phyloP scores from a whole-genome alignment of 2,888 invertebrate genomes.

The Caenorhabditis auriculariae region DNA sequence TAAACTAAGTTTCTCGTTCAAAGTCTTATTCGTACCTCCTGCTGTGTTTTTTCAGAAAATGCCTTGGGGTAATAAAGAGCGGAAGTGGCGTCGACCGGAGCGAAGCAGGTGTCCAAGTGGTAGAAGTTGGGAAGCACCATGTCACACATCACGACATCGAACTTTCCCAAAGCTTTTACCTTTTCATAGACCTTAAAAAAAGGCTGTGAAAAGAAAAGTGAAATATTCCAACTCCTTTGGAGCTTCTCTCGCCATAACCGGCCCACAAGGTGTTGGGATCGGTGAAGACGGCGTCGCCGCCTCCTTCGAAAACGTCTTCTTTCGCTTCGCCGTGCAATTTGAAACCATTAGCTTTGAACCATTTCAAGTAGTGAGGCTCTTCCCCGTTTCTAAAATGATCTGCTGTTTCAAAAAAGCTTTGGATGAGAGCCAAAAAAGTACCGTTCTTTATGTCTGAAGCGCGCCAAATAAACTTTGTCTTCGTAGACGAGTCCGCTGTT shows the following conservation, averaged over 20 bases:
- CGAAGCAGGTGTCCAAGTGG: constrained; percentile 63
- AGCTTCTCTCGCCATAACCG: constrained; percentile 57
- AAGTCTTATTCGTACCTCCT: constrained; percentile 50
- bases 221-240: constrained; percentile 38
- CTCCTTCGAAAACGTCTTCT: constrained; percentile 57
- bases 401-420: neutral
- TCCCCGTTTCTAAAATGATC: constrained; percentile 50
- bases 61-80: constrained; percentile 60
- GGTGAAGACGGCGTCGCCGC: constrained; percentile 63
- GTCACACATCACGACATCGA: constrained; percentile 57
- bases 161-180: constrained; percentile 48
- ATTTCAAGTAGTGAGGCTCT: constrained; percentile 55
- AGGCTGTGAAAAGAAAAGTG: no score
- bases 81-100: constrained; percentile 54
- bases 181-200: constrained; percentile 50
- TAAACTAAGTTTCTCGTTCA: no score
- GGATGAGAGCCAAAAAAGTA: neutral
- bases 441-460: constrained; percentile 60
- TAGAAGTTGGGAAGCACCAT: constrained; percentile 58
- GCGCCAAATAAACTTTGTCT: constrained; percentile 59
- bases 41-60: constrained; percentile 49
- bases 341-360: constrained; percentile 58
- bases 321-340: constrained; percentile 54
- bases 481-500: constrained; percentile 59
- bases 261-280: constrained; percentile 58